A percentile compares a stretch with the other conserved stretches of the same genome.
phyloP scores from a whole-genome alignment of 2,888 invertebrate genomes.

The Eupithecia tripunctaria region DNA sequence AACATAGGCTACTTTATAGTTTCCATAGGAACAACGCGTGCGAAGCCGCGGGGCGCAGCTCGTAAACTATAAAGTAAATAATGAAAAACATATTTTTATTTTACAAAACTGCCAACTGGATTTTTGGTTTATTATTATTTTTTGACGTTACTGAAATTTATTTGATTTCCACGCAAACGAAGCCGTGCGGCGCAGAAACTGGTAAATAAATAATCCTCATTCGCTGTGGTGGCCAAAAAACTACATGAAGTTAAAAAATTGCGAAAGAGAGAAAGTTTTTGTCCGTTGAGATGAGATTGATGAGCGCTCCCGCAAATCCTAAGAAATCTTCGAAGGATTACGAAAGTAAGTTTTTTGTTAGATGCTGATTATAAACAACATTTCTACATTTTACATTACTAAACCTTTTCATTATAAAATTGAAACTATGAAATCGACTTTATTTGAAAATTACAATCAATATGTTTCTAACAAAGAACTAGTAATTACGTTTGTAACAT shows the following conservation, averaged over 20 bases:
- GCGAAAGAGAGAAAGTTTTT: constrained; percentile 14
- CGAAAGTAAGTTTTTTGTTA: not conserved
- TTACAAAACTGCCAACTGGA: too few relatives aligned
- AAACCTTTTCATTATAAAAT: not conserved
- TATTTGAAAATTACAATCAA: not conserved
- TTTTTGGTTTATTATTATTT: too few relatives aligned
- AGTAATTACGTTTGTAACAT: too few relatives aligned
- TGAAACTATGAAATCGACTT: not conserved
- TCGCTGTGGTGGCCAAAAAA: not conserved
- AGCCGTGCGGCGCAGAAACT: too few relatives aligned
- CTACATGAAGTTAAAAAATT: not conserved
- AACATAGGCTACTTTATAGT: too few relatives aligned
- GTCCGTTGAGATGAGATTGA: constrained; percentile 26
- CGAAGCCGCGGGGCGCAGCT: too few relatives aligned
- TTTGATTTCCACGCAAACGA: too few relatives aligned
- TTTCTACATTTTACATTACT: not conserved
- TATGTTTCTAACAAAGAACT: too few relatives aligned
- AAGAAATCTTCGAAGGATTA: not conserved
- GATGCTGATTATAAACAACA: not conserved
- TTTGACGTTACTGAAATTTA: too few relatives aligned
- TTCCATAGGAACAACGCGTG: too few relatives aligned
- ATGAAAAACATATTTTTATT: too few relatives aligned
- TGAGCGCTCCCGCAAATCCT: constrained; percentile 13
- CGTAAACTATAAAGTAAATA: too few relatives aligned
- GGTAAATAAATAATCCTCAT: not conserved